phyloP scores from a whole-genome alignment of 2,113 vertebrate genomes.

The Gallinago undulata region DNA sequence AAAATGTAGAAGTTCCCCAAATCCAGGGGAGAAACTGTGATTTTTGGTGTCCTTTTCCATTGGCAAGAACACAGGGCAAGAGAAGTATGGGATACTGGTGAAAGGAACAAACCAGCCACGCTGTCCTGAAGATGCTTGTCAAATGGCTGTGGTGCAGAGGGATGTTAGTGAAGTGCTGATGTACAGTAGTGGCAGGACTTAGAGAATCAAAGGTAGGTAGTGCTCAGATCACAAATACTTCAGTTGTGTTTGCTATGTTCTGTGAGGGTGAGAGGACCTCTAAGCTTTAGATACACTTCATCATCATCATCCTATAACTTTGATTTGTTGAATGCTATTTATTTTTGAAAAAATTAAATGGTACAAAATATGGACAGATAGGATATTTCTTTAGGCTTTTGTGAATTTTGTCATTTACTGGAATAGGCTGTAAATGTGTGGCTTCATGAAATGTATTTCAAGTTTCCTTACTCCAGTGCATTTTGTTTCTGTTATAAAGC shows the following conservation, averaged over 20 bases:
- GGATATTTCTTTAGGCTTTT: neutral
- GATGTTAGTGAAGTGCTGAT: neutral
- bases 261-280: neutral
- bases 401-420: neutral
- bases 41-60: neutral
- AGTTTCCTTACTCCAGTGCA: neutral
- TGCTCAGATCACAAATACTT: neutral
- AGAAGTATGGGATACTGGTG: neutral
- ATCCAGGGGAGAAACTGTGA: neutral
- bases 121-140: neutral
- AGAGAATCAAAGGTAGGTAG: neutral
- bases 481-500: constrained; percentile 28
- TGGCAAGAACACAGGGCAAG: neutral
- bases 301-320: neutral
- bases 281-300: neutral
- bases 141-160: neutral
- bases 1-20: neutral
- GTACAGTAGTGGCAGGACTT: neutral
- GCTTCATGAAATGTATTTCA: neutral
- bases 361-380: neutral
- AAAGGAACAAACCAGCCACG: neutral
- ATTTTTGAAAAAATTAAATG: neutral
- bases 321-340: neutral
- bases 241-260: neutral
- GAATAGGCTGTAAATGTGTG: neutral